Base-by-base conservation (phyloP, 2,888 invertebrate genomes). In the Oscheius sp. region DNA sequence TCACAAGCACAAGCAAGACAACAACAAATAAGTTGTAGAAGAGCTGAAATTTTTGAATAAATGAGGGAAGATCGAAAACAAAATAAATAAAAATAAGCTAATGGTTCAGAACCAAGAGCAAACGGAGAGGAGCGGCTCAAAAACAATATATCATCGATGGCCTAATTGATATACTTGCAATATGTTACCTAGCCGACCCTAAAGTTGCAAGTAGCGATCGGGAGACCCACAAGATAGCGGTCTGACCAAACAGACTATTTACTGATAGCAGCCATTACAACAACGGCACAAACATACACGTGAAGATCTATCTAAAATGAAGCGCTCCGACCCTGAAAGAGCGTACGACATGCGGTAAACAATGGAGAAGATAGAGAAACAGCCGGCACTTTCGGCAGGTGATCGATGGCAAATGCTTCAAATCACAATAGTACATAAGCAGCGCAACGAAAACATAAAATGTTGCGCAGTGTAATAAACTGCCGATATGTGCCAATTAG, bases 241-340 rank as follows among this genome's bases (percentile, higher is more conserved):
- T 41, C 61, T 61, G 61, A 61, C 61, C 61, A 61, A 61, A 43
- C 23, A 43, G 43, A 43, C 61, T 61, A 61, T 61, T 58, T 61
- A 61, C 45, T 61, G 46, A 41, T 29, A 61, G 25, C 27, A 43
- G 53, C 23, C 41, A 58, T 55, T 55, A 72, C 61, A 72, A 66
- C 41, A 27, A 21, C 16, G 21, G 69, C 63, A 55, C 55, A 16
- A 58, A 45, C 46, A 52, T 29, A 46, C 46, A 43, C 29, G 63
- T 52, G 64, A 73, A 49, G 23, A 6, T 49, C 18, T 35, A 35
- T 35, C 35, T 9, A 35, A 35, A 35, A 35, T 35, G 35, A 35
- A 35, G 35, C 35, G 5, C 35, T 35, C 35, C 35, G 13, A 55
- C 13, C 55, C 13, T 23, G 55, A 55, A 25, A 55, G 55, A 55